phyloP scores from a whole-genome alignment of 2,113 vertebrate species.

The Neogobius melanostomus region DNA sequence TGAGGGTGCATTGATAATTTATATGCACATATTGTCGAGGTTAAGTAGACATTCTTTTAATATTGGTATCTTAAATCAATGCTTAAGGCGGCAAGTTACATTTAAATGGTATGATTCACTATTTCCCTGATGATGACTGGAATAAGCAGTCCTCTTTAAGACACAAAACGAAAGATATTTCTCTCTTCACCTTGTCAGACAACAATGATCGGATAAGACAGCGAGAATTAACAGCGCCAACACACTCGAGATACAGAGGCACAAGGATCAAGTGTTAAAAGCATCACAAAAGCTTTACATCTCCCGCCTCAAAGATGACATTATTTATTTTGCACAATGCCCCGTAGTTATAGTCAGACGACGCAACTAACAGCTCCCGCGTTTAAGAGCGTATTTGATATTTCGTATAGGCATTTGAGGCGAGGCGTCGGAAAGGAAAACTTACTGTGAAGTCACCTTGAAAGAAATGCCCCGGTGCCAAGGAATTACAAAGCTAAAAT shows the following conservation, averaged over 20 bases:
- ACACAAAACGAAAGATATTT: not conserved
- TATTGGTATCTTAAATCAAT: not conserved
- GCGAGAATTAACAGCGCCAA: slow-evolving; percentile 24
- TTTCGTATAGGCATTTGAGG: slow-evolving; percentile 58
- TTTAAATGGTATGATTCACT: not conserved
- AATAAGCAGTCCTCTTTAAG: slow-evolving; percentile 3
- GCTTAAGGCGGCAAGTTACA: not conserved
- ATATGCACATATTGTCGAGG: not conserved
- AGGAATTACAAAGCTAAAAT: slow-evolving; percentile 78
- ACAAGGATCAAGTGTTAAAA: slow-evolving; percentile 48
- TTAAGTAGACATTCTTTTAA: not conserved
- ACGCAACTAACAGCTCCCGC: slow-evolving; percentile 43
- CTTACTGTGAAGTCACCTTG: slow-evolving; percentile 79
- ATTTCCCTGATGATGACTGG: not conserved
- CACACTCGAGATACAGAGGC: slow-evolving; percentile 13
- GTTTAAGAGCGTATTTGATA: slow-evolving; percentile 67
- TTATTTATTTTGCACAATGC: slow-evolving; percentile 32
- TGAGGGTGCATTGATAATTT: not conserved
- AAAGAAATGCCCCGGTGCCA: slow-evolving; percentile 72
- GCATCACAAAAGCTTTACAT: slow-evolving; percentile 21
- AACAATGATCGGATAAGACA: slow-evolving; percentile 1
- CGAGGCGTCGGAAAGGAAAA: slow-evolving; percentile 58
- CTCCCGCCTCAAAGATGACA: slow-evolving; percentile 30
- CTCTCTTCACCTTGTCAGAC: not conserved
- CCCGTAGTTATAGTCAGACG: slow-evolving; percentile 36